Evolutionary conservation across 2,797 vertebrate genomes (phyloP).

Genomic region (Tarsius wallacei): DNA sequence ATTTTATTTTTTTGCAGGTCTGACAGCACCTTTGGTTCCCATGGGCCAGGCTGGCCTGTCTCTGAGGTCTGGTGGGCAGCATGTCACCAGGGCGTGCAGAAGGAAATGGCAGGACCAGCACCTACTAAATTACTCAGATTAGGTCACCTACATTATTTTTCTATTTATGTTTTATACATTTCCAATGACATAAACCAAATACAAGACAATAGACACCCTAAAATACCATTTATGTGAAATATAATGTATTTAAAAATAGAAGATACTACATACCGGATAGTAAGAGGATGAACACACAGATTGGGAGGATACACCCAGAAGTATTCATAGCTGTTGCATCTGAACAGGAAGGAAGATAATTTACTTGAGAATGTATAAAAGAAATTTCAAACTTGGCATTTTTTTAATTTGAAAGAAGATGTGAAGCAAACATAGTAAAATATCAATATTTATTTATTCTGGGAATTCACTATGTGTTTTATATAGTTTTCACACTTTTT

Average conservation of each 20-base stretch:
- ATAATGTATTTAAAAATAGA: neutral
- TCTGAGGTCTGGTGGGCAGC: no score
- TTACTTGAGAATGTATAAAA: neutral
- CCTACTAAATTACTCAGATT: neutral
- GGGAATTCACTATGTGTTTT: neutral
- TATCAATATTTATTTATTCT: neutral
- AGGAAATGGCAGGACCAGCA: no score
- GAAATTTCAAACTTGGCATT: constrained; percentile 1
- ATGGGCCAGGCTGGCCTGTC: no score
- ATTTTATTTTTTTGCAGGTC: constrained; percentile 18
- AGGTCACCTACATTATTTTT: neutral
- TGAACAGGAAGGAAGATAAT: neutral
- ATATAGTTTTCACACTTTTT: constrained; percentile 39
- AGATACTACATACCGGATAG: neutral
- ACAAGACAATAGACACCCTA: neutral
- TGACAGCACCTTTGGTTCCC: no score
- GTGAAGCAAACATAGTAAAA: constrained; percentile 3
- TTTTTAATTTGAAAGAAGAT: constrained; percentile 26
- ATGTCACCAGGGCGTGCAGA: no score
- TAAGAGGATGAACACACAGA: neutral
- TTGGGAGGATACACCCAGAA: neutral
- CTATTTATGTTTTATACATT: constrained; percentile 4
- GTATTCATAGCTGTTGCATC: neutral
- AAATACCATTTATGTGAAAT: neutral
- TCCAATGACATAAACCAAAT: neutral